Conservation (phyloP, 2,888 invertebrate genomes). For the Mylabris sibirica region DNA sequence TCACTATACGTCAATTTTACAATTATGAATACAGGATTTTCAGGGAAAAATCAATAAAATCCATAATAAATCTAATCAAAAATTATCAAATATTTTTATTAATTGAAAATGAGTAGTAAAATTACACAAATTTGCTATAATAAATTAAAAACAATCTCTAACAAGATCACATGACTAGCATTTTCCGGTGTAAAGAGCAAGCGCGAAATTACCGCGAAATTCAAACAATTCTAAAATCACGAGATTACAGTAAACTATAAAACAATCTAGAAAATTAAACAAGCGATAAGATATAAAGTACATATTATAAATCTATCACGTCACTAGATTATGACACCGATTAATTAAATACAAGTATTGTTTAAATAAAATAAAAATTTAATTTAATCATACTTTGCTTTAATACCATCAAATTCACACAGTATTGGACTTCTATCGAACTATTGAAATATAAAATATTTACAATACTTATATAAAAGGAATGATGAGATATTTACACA, state of each 20-base stretch:
- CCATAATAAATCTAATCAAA: neutral
- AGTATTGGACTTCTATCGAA: neutral
- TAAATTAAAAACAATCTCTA: conserved; percentile 3
- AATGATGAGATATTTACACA: conserved; percentile 4
- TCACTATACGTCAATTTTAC: conserved; percentile 33
- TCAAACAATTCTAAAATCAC: conserved; percentile 17
- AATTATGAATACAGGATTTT: conserved; percentile 27
- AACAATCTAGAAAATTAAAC: neutral
- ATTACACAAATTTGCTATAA: neutral
- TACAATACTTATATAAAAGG: conserved; percentile 8
- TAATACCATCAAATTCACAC: neutral
- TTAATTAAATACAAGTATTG: conserved; percentile 17
- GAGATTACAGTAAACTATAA: conserved; percentile 15
- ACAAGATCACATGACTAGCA: conserved; percentile 21
- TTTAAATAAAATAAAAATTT: neutral
- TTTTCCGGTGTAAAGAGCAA: conserved; percentile 22
- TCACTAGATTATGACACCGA: conserved; percentile 28
- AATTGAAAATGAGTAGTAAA: neutral
- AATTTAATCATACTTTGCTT: neutral
- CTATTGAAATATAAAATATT: neutral
- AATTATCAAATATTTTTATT: neutral
- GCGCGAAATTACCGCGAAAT: conserved; percentile 26
- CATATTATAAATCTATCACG: conserved; percentile 25
- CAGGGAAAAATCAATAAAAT: neutral
- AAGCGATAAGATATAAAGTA: conserved; percentile 25